phyloP scores from a whole-genome alignment of 2,797 vertebrate species.

The Hoplostethus atlanticus region DNA sequence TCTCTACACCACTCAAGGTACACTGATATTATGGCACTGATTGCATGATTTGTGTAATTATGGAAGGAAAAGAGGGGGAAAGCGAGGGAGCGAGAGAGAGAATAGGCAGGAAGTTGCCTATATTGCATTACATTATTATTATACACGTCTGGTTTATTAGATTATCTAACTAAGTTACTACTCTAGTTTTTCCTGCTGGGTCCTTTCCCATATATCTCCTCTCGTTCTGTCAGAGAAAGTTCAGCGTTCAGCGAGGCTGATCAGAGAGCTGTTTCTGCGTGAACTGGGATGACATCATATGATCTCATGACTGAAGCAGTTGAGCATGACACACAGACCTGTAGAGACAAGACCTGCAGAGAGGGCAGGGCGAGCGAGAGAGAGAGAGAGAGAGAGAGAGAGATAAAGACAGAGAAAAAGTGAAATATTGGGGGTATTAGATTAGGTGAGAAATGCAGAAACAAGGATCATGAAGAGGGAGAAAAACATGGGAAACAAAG shows the following conservation, averaged over 20 bases:
- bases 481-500: not conserved
- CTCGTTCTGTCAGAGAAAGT: not conserved
- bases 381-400: not conserved
- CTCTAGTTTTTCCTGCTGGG: not conserved
- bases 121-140: not conserved
- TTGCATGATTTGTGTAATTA: too few relatives aligned
- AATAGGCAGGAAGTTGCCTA: conserved; percentile 5
- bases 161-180: conserved; percentile 8
- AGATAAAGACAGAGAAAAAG: not conserved
- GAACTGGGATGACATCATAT: conserved; percentile 85
- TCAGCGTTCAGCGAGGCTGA: conserved; percentile 23
- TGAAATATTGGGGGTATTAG: not conserved
- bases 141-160: conserved; percentile 16
- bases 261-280: conserved; percentile 57
- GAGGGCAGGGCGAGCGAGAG: not conserved
- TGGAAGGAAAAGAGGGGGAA: too few relatives aligned
- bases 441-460: not conserved
- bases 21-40: too few relatives aligned
- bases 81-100: not conserved
- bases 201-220: not conserved
- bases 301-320: conserved; percentile 86
- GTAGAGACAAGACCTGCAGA: conserved; percentile 75
- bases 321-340: conserved; percentile 76
- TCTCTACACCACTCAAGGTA: too few relatives aligned
- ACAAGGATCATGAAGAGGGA: not conserved